Base-by-base conservation (phyloP, 37 sponge, comb jelly and placozoan genomes). In the Beroe forskalii region DNA sequence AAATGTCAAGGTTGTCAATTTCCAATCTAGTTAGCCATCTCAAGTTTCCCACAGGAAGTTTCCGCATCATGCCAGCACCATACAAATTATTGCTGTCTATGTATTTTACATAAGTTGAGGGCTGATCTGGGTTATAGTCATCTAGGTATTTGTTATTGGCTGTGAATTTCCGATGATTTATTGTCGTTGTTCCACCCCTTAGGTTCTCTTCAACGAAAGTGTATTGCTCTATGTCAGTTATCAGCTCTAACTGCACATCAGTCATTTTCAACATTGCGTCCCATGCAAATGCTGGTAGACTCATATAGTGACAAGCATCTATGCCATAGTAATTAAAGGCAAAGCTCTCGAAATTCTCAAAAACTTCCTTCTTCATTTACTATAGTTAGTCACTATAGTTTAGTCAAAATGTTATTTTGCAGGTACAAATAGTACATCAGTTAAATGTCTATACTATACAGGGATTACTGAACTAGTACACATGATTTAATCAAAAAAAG, bases 291-390 rank as follows among this genome's bases (percentile, higher is more conserved):
- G 27, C 67, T 8, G 67, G 67, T 6, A 66, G 28, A 66, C 67
- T 66, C 27, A 66, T n/a, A 66, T 66, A 66, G 67, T 66, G 67
- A 66, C 67, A 66, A 24, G 27, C 6, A 66, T 66, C n/a, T n/a
- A n/a, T n/a, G n/a, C n/a, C n/a, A n/a, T n/a, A n/a, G n/a, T n/a
- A n/a, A n/a, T n/a, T n/a, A n/a, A 14, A 66, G 20, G 67, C 67
- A 66, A 8, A 66, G 67, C 28, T 14, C 6, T 24, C 67, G n/a
- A 24, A 66, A 66, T 14, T 66, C 20, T 24, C 20, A 14, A n/a
- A 66, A 66, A n/a, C n/a, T n/a, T n/a, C n/a, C n/a, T n/a, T n/a
- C n/a, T n/a, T n/a, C n/a, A n/a, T n/a, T n/a, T n/a, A n/a, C n/a
- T n/a, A n/a, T n/a, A n/a, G n/a, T n/a, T n/a, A n/a, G n/a, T n/a